Base-by-base conservation (phyloP, 2,113 vertebrate genomes). In the Climacteris rufus region DNA sequence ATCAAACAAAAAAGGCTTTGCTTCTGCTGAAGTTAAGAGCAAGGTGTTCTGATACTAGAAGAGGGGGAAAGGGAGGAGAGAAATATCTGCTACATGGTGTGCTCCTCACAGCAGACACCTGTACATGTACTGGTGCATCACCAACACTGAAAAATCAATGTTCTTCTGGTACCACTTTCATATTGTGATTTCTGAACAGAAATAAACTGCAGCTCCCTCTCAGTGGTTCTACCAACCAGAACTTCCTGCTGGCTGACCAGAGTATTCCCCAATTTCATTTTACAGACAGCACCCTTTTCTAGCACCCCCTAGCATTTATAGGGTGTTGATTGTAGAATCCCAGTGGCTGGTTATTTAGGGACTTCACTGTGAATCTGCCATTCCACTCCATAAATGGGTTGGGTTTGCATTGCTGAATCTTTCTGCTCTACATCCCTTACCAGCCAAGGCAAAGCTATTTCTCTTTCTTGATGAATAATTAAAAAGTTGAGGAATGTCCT, bases 81-180 rank as follows among this genome's bases (percentile, higher is more conserved):
- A 45, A 81, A 49, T 6, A 21, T 11, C 59, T 45, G 22, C 30
- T 30, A 54, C 61, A 40, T 3, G 10, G 24, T 10, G 27, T 31
- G 44, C 49, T 79, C 13, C 37, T 39, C 60, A 35, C 49, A 72
- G 61, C 65, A 52, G 19, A 19, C 37, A 45, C 42, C 60, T 70
- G 7, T 5, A 3, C 16, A 2, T 35, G 6, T 2, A 5, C 7
- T 30, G 13, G 16, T 75, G 2, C 5, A n/a, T 64, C 63, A 59
- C 44, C 37, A 56, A 21, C 30, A 27, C 33, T 13, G 25, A 61
- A 54, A 88, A 65, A 56, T 18, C 59, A 61, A 0, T 0, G 1
- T n/a, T 64, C 37, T 17, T 83, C 15, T 69, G 37, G n/a, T 56
- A 33, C 31, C 53, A 60, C 33, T 37, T 37, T 39, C 35, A 6